A percentile compares a stretch with the other conserved stretches of the same genome.
Evolutionary conservation across 1,140 invertebrate species (phyloP).

Genomic region (Himalopsyche phryganea): DNA sequence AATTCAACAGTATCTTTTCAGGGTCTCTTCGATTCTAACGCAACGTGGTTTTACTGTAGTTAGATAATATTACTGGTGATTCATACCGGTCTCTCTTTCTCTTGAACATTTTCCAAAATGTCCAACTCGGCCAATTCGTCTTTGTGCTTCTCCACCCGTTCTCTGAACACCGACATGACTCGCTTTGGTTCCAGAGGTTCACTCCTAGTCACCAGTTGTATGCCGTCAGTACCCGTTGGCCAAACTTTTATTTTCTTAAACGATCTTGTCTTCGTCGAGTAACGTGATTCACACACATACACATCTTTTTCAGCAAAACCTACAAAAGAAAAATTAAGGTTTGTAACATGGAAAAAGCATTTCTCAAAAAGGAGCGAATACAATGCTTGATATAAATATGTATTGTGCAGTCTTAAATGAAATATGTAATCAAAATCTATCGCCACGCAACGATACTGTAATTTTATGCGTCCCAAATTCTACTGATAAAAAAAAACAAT

Average conservation of each 20-base stretch:
- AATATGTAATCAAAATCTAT: no score
- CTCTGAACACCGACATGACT: constrained; percentile 90
- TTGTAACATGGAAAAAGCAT: no score
- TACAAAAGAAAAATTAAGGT: constrained; percentile 34
- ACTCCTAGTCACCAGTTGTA: constrained; percentile 10
- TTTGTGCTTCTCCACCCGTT: constrained; percentile 85
- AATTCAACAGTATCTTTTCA: no score
- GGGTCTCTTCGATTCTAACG: no score
- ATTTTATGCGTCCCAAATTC: no score
- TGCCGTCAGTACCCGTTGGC: constrained; percentile 53
- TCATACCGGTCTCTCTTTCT: constrained; percentile 76
- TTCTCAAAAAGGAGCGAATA: no score
- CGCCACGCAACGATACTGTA: no score
- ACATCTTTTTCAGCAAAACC: constrained; percentile 89
- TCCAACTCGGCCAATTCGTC: constrained; percentile 85
- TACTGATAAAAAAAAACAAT: no score
- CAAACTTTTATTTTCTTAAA: constrained; percentile 97
- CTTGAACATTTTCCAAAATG: constrained; percentile 71
- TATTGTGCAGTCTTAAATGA: no score
- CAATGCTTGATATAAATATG: no score
- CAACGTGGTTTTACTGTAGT: no score
- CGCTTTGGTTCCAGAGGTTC: constrained; percentile 72
- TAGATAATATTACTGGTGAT: no score
- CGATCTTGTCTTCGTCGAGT: constrained; percentile 76
- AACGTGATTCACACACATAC: constrained; percentile 95